These are phyloP conservation scores for Lydus trimaculatus DNA, from an alignment of 2,888 invertebrate species.

Conservation along the genomic window DNA sequence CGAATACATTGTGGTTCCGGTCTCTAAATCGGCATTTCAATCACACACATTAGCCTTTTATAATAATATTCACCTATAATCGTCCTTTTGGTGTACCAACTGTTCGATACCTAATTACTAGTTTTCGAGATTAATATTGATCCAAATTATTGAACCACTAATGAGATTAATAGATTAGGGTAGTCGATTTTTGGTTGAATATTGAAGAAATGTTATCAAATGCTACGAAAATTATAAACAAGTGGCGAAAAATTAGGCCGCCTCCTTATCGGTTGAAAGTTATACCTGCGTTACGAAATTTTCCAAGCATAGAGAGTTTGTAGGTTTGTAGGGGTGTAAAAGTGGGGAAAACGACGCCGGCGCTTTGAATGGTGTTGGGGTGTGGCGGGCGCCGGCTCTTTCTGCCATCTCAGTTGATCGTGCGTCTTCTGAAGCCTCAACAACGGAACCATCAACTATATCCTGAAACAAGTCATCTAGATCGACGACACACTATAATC, in stretches of 20 bases:
- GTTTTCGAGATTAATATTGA: constrained; percentile 31
- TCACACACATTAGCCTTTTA: no score
- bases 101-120: constrained; percentile 36
- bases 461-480: constrained; percentile 1
- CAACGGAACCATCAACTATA: constrained; percentile 31
- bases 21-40: constrained; percentile 34
- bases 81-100: not conserved
- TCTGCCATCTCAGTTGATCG: constrained; percentile 57
- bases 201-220: no score
- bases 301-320: constrained; percentile 37
- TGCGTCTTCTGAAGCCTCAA: constrained; percentile 51
- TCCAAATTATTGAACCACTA: constrained; percentile 38
- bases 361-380: constrained; percentile 56
- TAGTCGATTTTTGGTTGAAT: no score
- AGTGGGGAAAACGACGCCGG: constrained; percentile 53
- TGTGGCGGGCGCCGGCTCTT: constrained; percentile 58
- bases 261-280: not conserved
- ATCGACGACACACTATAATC: not conserved
- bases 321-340: constrained; percentile 34
- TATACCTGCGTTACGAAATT: constrained; percentile 40
- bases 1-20: constrained; percentile 20
- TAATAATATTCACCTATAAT: not conserved
- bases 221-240: not conserved
- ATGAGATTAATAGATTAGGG: constrained; percentile 21
- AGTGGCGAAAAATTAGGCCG: not conserved